Evolutionary conservation across 1,140 invertebrate genomes (phyloP).

Genomic region (Idris sp.): DNA sequence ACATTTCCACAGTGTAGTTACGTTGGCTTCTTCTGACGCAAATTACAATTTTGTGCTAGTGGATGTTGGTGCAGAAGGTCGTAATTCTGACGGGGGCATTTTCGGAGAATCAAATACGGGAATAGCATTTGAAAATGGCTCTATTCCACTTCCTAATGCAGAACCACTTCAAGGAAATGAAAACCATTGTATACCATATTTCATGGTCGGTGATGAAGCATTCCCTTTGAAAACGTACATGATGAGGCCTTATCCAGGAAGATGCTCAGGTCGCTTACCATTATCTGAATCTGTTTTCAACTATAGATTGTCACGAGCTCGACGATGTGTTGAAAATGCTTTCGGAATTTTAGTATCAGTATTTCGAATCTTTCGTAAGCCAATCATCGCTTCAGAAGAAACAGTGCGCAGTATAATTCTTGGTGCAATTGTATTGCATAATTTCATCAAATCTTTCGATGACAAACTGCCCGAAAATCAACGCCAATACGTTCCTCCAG

Average conservation of each 20-base stretch:
- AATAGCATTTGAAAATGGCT: not conserved
- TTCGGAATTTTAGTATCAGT: not conserved
- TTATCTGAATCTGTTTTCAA: not conserved
- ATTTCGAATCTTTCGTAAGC: not conserved
- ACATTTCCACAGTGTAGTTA: not conserved
- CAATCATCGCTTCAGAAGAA: not conserved
- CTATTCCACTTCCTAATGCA: not conserved
- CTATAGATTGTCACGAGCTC: not conserved
- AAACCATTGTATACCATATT: not conserved
- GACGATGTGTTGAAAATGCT: not conserved
- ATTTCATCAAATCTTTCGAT: slow-evolving; percentile 13
- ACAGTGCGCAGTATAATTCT: not conserved
- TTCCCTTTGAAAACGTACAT: slow-evolving; percentile 4
- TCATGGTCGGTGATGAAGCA: slow-evolving; percentile 12
- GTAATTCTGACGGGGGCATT: slow-evolving; percentile 9
- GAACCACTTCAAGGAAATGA: not conserved
- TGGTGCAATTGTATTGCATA: not conserved
- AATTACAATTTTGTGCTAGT: slow-evolving; percentile 7
- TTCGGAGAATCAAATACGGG: not conserved
- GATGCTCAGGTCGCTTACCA: not conserved
- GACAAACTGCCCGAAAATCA: not conserved
- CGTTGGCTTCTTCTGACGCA: slow-evolving; percentile 7
- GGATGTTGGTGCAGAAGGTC: slow-evolving; percentile 16
- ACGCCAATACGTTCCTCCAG: not conserved
- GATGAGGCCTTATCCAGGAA: slow-evolving; percentile 9